Evolutionary conservation across 2,797 vertebrate genomes (phyloP).

Genomic region (Balearica regulorum): DNA sequence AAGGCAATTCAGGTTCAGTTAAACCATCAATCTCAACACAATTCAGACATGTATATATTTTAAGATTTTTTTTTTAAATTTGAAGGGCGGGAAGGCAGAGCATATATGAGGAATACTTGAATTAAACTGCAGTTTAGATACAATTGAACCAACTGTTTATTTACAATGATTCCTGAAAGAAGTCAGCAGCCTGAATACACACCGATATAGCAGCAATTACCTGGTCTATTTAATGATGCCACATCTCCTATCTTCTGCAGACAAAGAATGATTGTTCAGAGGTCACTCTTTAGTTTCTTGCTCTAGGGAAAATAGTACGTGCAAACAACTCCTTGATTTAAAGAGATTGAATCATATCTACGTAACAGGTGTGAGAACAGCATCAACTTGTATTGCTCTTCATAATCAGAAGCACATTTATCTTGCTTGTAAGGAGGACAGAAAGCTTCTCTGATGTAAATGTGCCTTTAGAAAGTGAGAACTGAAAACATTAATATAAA

Average conservation of each 20-base stretch:
- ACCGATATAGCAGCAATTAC: constrained; percentile 45
- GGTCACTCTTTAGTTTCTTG: constrained; percentile 12
- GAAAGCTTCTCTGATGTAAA: constrained; percentile 68
- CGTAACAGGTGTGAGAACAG: not conserved
- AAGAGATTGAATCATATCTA: not conserved
- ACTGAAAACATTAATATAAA: constrained; percentile 72
- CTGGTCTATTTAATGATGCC: constrained; percentile 22
- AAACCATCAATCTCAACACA: not conserved
- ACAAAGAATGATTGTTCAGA: constrained; percentile 30
- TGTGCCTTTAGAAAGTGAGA: constrained; percentile 74
- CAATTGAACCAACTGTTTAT: constrained; percentile 51
- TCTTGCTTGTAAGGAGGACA: constrained; percentile 34
- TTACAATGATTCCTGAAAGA: constrained; percentile 55
- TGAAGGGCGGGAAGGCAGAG: not conserved
- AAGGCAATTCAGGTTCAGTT: not conserved
- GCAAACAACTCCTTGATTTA: not conserved
- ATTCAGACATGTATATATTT: not conserved
- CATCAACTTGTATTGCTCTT: not conserved
- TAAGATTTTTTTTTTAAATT: not conserved
- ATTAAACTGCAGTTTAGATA: constrained; percentile 38
- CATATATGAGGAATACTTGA: not conserved
- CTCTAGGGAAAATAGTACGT: not conserved
- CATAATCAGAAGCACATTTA: constrained; percentile 12
- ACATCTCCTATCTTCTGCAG: not conserved
- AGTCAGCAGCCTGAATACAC: constrained; percentile 55